Conservation (phyloP, 2,113 vertebrate species). For the Crotalus helleri region DNA sequence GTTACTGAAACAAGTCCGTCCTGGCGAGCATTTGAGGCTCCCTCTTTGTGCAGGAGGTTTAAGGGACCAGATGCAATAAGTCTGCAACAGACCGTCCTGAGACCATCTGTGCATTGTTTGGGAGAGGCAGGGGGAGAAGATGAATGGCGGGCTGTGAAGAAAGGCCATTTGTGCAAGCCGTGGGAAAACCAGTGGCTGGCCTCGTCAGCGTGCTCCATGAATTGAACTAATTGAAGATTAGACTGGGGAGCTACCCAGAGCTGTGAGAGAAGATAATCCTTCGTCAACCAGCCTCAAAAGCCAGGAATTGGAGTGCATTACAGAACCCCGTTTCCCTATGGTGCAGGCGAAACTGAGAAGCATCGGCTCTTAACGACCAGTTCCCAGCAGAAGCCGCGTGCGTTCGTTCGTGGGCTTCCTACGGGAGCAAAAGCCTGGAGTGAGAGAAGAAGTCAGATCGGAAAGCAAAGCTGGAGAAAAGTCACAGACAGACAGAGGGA, state of each 20-base stretch:
- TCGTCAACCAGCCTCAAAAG: constrained; percentile 79
- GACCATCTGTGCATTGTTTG: constrained; percentile 72
- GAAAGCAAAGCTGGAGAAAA: constrained; percentile 39
- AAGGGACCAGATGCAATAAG: constrained; percentile 71
- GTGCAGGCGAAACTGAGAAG: constrained; percentile 79
- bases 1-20: constrained; percentile 72
- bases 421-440: background rate
- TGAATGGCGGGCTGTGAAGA: constrained; percentile 61
- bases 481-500: constrained; percentile 2
- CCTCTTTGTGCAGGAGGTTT: constrained; percentile 66
- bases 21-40: constrained; percentile 65
- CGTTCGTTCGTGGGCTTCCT: constrained; percentile 19
- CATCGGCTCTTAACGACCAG: constrained; percentile 77
- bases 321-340: constrained; percentile 75
- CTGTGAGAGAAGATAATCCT: constrained; percentile 81
- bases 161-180: constrained; percentile 74
- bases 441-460: constrained; percentile 21
- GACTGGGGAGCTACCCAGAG: constrained; percentile 73
- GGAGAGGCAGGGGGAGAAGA: background rate
- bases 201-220: constrained; percentile 71
- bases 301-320: constrained; percentile 82
- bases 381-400: constrained; percentile 67
- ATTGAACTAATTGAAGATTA: constrained; percentile 87
- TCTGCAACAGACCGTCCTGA: constrained; percentile 67
- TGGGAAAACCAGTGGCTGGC: constrained; percentile 79